Conservation (phyloP, 2,113 vertebrate genomes). For the Phalacrocorax carbo region DNA sequence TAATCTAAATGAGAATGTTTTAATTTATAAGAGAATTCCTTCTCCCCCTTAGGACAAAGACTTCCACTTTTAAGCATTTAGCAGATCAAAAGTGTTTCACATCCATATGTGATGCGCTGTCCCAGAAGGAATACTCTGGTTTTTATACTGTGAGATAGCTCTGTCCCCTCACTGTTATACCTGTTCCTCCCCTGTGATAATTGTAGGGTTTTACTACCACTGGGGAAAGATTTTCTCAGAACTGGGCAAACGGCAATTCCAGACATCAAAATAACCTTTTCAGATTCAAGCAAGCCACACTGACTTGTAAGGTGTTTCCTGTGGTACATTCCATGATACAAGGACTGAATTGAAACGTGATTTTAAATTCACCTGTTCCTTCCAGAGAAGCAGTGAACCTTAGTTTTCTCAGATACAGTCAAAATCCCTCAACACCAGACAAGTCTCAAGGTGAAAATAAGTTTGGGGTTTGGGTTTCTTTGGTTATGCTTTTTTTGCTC, state of each 20-base stretch:
- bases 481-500: neutral
- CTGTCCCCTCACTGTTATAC: neutral
- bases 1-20: neutral
- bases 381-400: neutral
- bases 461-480: neutral
- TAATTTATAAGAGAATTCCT: neutral
- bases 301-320: neutral
- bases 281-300: neutral
- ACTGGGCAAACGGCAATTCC: neutral
- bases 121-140: neutral
- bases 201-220: neutral
- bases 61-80: slow-evolving; percentile 19
- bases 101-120: neutral
- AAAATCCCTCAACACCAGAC: neutral
- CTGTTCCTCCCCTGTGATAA: neutral
- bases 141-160: neutral
- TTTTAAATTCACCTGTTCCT: neutral
- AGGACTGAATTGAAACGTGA: neutral
- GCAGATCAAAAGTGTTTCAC: slow-evolving; percentile 6
- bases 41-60: neutral
- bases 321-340: neutral
- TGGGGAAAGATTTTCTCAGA: neutral
- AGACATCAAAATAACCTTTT: neutral
- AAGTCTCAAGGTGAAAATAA: neutral
- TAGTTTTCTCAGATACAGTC: neutral